phyloP scores from a whole-genome alignment of 2,113 vertebrate species.

The Myotis brandtii region DNA sequence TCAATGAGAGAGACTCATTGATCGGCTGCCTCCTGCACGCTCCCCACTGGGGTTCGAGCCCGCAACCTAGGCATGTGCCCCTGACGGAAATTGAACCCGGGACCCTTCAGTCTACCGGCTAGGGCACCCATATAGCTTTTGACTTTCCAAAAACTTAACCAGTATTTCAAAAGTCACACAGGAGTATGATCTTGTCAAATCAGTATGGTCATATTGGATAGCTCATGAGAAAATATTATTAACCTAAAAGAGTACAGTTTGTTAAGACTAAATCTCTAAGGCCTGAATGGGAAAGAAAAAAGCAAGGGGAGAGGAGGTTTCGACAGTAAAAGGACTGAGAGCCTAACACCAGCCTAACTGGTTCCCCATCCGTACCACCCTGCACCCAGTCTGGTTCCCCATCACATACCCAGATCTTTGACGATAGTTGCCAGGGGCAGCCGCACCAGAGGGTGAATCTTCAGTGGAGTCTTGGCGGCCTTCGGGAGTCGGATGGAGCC shows the following conservation, averaged over 20 bases:
- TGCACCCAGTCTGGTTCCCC: not conserved
- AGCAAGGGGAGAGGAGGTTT: not conserved
- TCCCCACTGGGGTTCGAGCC: no score
- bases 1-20: no score
- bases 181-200: not conserved
- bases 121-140: not conserved
- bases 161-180: not conserved
- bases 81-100: no score
- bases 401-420: constrained; percentile 92
- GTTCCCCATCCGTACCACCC: not conserved
- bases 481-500: constrained; percentile 95
- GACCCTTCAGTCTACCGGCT: no score
- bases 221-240: not conserved
- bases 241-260: not conserved
- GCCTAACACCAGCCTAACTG: not conserved
- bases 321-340: not conserved
- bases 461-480: constrained; percentile 91
- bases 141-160: not conserved
- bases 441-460: constrained; percentile 90
- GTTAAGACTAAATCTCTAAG: not conserved
- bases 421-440: constrained; percentile 92
- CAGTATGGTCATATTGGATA: not conserved
- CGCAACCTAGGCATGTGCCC: no score
- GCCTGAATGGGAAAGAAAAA: not conserved
- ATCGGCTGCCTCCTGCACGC: no score